phyloP scores from a whole-genome alignment of 2,113 vertebrate species.

The Zeus faber region DNA sequence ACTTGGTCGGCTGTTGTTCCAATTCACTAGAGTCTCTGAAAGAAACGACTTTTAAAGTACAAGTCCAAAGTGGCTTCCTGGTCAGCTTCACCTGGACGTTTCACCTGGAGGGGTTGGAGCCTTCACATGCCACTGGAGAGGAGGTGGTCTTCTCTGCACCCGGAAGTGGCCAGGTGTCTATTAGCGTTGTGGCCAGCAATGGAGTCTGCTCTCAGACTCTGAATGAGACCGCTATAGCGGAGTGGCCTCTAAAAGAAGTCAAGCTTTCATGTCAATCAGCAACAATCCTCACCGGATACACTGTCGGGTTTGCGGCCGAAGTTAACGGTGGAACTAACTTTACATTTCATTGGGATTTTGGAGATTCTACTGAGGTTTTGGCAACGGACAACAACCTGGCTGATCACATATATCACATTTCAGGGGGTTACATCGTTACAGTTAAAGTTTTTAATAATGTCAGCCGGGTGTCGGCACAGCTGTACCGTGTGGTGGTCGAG shows the following conservation, averaged over 20 bases:
- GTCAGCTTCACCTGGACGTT: conserved; percentile 71
- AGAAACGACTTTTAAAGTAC: conserved; percentile 51
- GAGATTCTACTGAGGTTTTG: conserved; percentile 38
- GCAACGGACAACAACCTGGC: conserved; percentile 31
- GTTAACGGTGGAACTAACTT: conserved; percentile 55
- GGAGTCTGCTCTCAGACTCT: conserved; percentile 58
- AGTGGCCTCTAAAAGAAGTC: conserved; percentile 58
- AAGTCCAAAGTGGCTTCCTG: conserved; percentile 36
- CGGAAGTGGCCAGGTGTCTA: conserved; percentile 55
- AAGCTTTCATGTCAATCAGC: conserved; percentile 45
- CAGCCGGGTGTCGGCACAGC: conserved; percentile 51
- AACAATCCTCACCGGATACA: conserved; percentile 55
- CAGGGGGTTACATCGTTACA: conserved; percentile 52
- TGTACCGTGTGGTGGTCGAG: conserved; percentile 50
- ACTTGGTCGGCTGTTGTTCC: conserved; percentile 56
- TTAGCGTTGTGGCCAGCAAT: conserved; percentile 63
- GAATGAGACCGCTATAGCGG: conserved; percentile 42
- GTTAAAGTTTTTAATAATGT: conserved; percentile 68
- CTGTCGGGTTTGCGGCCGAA: conserved; percentile 44
- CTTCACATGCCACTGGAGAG: conserved; percentile 44
- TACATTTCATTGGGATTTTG: conserved; percentile 72
- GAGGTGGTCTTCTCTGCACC: conserved; percentile 60
- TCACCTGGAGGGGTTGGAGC: conserved; percentile 36
- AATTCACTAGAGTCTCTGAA: conserved; percentile 54
- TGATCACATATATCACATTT: conserved; percentile 51